phyloP scores from a whole-genome alignment of 1,140 invertebrate species.

The Araneus ventricosus region DNA sequence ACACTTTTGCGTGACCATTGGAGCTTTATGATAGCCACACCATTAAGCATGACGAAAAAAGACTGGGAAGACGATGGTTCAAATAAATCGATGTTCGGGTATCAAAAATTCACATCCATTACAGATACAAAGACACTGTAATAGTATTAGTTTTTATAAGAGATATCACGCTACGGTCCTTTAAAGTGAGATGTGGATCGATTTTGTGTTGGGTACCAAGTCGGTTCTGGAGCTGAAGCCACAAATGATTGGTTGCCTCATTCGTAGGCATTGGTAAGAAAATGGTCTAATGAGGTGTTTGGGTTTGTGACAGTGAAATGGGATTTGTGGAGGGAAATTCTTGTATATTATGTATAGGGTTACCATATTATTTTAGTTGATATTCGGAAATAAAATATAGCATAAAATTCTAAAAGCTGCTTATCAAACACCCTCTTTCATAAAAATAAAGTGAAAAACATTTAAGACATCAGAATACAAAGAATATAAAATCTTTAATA shows the following conservation, averaged over 20 bases:
- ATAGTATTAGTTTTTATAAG: background rate
- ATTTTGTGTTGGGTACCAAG: background rate
- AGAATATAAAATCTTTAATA: too few relatives aligned
- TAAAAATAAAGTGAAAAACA: too few relatives aligned
- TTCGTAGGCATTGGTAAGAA: background rate
- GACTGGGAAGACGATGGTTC: background rate
- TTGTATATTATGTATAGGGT: too few relatives aligned
- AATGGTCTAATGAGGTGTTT: too few relatives aligned
- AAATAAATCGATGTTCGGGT: constrained; percentile 9
- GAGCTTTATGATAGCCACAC: background rate
- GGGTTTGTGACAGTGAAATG: too few relatives aligned
- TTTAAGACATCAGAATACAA: too few relatives aligned
- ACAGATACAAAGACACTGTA: background rate
- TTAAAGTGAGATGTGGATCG: background rate
- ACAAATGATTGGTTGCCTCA: background rate
- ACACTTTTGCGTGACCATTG: constrained; percentile 5
- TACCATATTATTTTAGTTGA: too few relatives aligned
- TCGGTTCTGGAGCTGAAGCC: background rate
- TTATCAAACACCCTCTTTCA: too few relatives aligned
- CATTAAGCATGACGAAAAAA: constrained; percentile 10
- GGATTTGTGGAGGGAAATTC: too few relatives aligned
- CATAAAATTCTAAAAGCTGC: too few relatives aligned
- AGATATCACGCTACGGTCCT: constrained; percentile 5
- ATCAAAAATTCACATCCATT: constrained; percentile 48
- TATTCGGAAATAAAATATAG: too few relatives aligned